These are phyloP conservation scores for Apostichopus californicus DNA, from an alignment of 35 echinoderm and acorn worm genomes.

Conservation along the genomic window DNA sequence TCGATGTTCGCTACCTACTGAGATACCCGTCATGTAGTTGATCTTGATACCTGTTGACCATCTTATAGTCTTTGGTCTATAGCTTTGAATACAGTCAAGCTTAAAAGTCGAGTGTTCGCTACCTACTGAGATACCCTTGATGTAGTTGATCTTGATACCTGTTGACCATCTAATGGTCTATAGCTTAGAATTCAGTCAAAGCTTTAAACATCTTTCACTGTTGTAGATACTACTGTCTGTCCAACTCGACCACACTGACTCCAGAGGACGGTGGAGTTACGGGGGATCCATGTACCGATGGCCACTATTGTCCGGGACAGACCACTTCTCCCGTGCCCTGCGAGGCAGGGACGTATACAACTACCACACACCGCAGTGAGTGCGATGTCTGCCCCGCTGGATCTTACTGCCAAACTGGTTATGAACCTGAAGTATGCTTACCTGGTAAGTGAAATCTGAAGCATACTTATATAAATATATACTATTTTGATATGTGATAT, in stretches of 20 bases:
- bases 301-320: conserved; percentile 86
- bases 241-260: conserved; percentile 75
- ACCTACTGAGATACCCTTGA: conserved; percentile 62
- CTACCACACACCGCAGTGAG: conserved; percentile 78
- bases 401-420: conserved; percentile 83
- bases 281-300: conserved; percentile 81
- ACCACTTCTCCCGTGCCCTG: conserved; percentile 87
- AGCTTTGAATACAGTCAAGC: too few species aligned
- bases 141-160: background rate
- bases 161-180: too few species aligned
- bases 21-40: background rate
- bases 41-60: too few species aligned
- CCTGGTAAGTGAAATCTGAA: conserved; percentile 60
- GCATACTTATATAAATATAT: too few species aligned
- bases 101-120: too few species aligned
- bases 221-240: conserved; percentile 80
- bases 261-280: conserved; percentile 81
- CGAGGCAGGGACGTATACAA: conserved; percentile 84
- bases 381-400: conserved; percentile 82
- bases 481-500: too few species aligned
- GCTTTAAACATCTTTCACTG: too few species aligned
- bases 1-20: conserved; percentile 85
- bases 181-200: too few species aligned
- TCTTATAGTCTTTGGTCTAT: too few species aligned
- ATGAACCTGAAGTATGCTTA: conserved; percentile 86